Evolutionary conservation across 1,140 invertebrate genomes (phyloP).

Genomic region (Globodera rostochiensis): DNA sequence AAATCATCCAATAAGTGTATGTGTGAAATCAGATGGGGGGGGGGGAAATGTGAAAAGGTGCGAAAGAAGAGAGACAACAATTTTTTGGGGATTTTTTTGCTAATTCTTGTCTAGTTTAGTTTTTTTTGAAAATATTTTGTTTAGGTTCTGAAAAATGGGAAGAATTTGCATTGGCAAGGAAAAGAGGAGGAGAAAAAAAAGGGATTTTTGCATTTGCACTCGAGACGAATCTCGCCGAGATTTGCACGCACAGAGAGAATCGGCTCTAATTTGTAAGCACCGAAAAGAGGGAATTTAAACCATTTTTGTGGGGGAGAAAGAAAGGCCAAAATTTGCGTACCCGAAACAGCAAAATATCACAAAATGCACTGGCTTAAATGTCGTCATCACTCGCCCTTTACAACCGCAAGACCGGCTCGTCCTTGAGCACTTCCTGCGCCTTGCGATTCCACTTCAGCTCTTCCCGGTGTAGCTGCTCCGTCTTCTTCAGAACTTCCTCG

Average conservation of each 20-base stretch:
- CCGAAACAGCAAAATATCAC: background rate
- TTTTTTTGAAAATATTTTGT: too few relatives aligned
- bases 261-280: background rate
- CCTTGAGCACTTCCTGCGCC: conserved; percentile 51
- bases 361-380: background rate
- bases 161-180: too few relatives aligned
- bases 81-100: too few relatives aligned
- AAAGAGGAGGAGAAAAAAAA: too few relatives aligned
- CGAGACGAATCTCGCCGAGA: too few relatives aligned
- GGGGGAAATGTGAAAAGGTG: too few relatives aligned
- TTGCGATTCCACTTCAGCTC: conserved; percentile 66
- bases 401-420: conserved; percentile 37
- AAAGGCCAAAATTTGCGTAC: background rate
- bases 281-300: background rate
- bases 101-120: too few relatives aligned
- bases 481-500: conserved; percentile 80
- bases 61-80: too few relatives aligned
- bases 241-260: too few relatives aligned
- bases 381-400: background rate
- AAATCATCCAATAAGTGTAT: background rate
- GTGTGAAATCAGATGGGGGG: background rate
- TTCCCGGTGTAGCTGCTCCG: conserved; percentile 70
- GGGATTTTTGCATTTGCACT: too few relatives aligned
- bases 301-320: background rate
- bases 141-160: too few relatives aligned